These are phyloP conservation scores for Cheilosia grossa DNA, from an alignment of 2,888 invertebrate species.

Conservation along the genomic window DNA sequence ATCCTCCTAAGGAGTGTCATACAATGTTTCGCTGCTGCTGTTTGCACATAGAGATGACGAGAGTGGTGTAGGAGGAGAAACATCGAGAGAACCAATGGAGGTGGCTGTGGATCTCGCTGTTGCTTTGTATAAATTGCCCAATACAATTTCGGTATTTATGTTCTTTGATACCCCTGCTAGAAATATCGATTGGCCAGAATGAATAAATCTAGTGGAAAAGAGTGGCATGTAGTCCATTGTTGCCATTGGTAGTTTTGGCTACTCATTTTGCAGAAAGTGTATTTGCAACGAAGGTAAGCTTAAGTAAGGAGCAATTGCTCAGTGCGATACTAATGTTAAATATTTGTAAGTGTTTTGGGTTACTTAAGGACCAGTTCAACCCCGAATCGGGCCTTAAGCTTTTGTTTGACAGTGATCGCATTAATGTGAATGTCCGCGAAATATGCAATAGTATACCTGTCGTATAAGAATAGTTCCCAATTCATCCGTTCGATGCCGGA, in stretches of 20 bases:
- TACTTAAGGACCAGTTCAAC: no score
- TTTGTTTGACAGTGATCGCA: no score
- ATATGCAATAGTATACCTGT: no score
- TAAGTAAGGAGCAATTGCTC: no score
- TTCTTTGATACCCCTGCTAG: conserved; percentile 44
- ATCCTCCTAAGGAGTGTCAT: conserved; percentile 68
- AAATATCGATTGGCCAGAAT: conserved; percentile 33
- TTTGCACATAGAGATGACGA: conserved; percentile 27
- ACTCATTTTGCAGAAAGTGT: no score
- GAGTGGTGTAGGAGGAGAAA: conserved; percentile 19
- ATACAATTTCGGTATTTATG: conserved; percentile 61
- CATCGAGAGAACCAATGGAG: conserved; percentile 17
- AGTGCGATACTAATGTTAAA: no score
- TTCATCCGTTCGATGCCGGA: no score
- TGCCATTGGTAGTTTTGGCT: conserved; percentile 2
- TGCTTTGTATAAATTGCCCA: conserved; percentile 65
- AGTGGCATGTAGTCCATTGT: neutral
- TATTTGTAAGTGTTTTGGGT: no score
- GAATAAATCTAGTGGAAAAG: neutral
- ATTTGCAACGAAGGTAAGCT: no score
- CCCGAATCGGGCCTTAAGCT: no score
- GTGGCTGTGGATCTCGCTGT: conserved; percentile 46
- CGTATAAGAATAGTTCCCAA: no score
- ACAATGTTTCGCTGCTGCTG: conserved; percentile 67
- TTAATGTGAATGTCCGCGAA: no score